Conservation (phyloP, 2,113 vertebrate species). For the Cololabis saira region DNA sequence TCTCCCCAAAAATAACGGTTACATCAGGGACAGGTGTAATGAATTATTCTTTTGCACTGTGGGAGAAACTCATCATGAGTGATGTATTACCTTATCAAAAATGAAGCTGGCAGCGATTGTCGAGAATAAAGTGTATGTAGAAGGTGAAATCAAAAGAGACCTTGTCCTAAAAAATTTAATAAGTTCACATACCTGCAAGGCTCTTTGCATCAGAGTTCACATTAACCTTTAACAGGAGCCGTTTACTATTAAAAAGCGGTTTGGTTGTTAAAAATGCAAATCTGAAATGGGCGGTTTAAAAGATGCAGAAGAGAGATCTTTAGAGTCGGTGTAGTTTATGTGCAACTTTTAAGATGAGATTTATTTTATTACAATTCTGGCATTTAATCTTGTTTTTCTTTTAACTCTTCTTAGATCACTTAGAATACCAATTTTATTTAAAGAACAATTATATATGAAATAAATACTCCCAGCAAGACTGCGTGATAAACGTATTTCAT, state of each 20-base stretch:
- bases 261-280: conserved; percentile 15
- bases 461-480: too few relatives aligned
- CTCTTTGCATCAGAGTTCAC: not conserved
- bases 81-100: conserved; percentile 36
- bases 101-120: conserved; percentile 4
- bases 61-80: conserved; percentile 23
- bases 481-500: too few relatives aligned
- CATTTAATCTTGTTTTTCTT: too few relatives aligned
- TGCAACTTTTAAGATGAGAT: too few relatives aligned
- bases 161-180: conserved; percentile 17
- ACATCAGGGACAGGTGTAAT: conserved; percentile 14
- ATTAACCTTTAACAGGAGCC: conserved; percentile 31
- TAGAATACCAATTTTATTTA: too few relatives aligned
- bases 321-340: too few relatives aligned
- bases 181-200: conserved; percentile 12
- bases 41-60: conserved; percentile 25
- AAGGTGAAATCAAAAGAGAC: conserved; percentile 22
- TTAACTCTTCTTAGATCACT: too few relatives aligned
- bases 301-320: too few relatives aligned
- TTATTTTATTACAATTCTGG: too few relatives aligned
- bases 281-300: not conserved
- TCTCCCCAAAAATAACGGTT: not conserved
- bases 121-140: conserved; percentile 11
- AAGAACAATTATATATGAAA: not conserved
- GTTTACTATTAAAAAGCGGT: conserved; percentile 20